Base-by-base conservation (phyloP, 37 sponge, comb jelly and placozoan genomes). In the Axinella damicornis region DNA sequence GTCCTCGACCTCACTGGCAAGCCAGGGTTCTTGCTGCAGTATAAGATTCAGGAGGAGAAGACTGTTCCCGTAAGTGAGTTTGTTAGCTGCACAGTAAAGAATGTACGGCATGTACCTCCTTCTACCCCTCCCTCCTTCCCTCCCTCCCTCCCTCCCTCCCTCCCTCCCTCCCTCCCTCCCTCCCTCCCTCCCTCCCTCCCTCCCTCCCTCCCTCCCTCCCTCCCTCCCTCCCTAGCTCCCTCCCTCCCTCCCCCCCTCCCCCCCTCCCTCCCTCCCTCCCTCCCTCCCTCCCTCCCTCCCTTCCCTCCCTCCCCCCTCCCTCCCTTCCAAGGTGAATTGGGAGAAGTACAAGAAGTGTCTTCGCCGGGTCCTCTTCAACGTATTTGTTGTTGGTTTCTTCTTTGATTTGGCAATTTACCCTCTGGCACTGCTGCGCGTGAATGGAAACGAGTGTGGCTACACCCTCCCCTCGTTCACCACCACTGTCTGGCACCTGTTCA, bases 21-120 rank as follows among this genome's bases (percentile, higher is more conserved):
- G 33, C 98, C 98, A 5, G 32, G 38, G 13, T 89, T 78, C 46
- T 13, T 95, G 64, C 37, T 59, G 40, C 79, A 84, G 83, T 95
- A 95, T 84, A 98, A 94, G 90, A 94, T 98, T 53, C 96, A 98
- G 73, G 91, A 86, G 56, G 82, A 91, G 14, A 88, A 91, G 65
- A 41, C 65, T 54, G 69, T 85, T 0, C 89, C 89, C 41, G 89
- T 89, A 63, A 1, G 46, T 46, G 46, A 46, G 46, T 9, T 46
- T 46, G 46, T 9, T 46, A 12, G 46, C 46, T 4, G 4, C 6
- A 12, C 9, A 46, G n/a, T n/a, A n/a, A n/a, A n/a, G n/a, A n/a
- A n/a, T n/a, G n/a, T n/a, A n/a, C n/a, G n/a, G n/a, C n/a, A n/a
- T n/a, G n/a, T n/a, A n/a, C n/a, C n/a, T n/a, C n/a, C n/a, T n/a